Evolutionary conservation across 2,797 vertebrate species (phyloP).

Genomic region (Chaunax sp.): DNA sequence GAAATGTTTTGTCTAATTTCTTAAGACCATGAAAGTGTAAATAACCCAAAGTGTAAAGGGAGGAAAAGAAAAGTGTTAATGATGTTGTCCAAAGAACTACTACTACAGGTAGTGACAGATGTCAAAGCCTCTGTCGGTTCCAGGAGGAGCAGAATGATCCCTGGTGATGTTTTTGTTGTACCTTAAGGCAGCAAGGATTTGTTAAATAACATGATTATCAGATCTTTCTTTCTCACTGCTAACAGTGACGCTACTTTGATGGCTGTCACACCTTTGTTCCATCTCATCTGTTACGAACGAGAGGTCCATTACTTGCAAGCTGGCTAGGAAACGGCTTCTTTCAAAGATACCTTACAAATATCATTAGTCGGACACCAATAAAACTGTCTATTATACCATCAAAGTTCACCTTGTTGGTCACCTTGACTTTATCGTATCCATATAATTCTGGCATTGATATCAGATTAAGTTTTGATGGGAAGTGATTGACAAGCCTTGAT

Average conservation of each 20-base stretch:
- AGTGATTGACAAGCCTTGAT: background rate
- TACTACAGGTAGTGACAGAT: constrained; percentile 42
- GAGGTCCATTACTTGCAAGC: constrained; percentile 22
- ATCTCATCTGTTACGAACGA: background rate
- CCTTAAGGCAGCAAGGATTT: constrained; percentile 10
- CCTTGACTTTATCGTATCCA: constrained; percentile 26
- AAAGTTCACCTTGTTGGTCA: constrained; percentile 26
- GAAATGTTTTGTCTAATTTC: constrained; percentile 1
- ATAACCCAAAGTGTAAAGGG: background rate
- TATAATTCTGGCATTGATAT: background rate
- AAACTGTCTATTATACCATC: background rate
- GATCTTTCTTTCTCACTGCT: background rate
- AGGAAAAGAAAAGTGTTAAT: background rate
- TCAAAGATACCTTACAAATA: constrained; percentile 19
- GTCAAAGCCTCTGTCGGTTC: constrained; percentile 26
- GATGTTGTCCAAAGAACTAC: background rate
- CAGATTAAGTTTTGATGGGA: background rate
- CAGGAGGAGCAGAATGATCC: constrained; percentile 37
- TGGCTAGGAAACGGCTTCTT: constrained; percentile 3
- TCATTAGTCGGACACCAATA: constrained; percentile 28
- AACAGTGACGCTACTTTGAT: background rate
- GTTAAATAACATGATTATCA: constrained; percentile 23
- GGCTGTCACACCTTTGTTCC: constrained; percentile 2
- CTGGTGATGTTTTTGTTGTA: constrained; percentile 39
- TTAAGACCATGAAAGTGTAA: background rate